Conservation (phyloP, 2,888 invertebrate species). For the Campaea margaritaria region DNA sequence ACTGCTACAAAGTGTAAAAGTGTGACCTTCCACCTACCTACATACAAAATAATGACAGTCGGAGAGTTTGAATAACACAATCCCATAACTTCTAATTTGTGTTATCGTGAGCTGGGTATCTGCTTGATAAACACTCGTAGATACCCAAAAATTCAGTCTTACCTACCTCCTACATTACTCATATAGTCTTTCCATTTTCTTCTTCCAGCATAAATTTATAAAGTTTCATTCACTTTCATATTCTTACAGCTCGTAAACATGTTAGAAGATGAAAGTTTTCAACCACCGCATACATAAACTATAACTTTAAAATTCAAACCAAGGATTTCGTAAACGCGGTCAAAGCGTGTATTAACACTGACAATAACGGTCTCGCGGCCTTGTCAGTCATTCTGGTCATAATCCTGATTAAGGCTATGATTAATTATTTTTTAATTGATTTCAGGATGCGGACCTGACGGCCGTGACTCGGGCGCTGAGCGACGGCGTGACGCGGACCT, state of each 20-base stretch:
- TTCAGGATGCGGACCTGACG: conserved; percentile 90
- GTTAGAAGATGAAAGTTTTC: background rate
- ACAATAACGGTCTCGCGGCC: conserved; percentile 8
- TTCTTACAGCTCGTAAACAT: background rate
- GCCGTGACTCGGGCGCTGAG: conserved; percentile 91
- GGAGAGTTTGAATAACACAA: conserved; percentile 6
- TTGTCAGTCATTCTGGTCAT: conserved; percentile 25
- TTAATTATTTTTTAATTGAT: conserved; percentile 48
- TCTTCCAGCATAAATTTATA: background rate
- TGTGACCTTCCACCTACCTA: conserved; percentile 31
- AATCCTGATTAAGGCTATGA: conserved; percentile 30
- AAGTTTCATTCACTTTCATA: background rate
- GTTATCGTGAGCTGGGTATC: too few relatives aligned
- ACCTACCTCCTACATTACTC: too few relatives aligned
- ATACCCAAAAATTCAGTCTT: too few relatives aligned
- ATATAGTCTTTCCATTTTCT: background rate
- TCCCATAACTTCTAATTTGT: too few relatives aligned
- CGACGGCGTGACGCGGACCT: conserved; percentile 92
- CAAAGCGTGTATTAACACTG: conserved; percentile 9
- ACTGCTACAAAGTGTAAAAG: conserved; percentile 17
- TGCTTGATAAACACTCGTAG: too few relatives aligned
- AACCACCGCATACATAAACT: background rate
- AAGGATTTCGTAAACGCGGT: background rate
- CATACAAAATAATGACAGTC: conserved; percentile 9
- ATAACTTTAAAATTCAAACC: background rate